These are phyloP conservation scores for Nomia melanderi DNA, from an alignment of 1,140 invertebrate species.

Conservation along the genomic window DNA sequence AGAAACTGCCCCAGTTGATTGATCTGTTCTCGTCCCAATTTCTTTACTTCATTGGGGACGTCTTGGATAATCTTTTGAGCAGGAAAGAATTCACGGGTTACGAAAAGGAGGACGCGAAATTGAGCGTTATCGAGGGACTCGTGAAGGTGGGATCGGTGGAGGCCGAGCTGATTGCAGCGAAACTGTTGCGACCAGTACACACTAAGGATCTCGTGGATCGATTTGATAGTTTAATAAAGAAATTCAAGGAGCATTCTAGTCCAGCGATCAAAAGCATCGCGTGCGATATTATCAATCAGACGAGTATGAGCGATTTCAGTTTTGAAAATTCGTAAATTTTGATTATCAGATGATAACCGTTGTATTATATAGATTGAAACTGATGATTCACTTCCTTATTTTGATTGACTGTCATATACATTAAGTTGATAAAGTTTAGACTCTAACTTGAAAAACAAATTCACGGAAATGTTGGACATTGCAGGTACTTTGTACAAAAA, in stretches of 20 bases:
- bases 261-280: constrained; percentile 30
- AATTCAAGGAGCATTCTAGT: constrained; percentile 38
- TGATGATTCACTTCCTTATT: no score
- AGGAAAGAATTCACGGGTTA: background rate
- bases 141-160: background rate
- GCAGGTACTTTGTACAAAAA: no score
- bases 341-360: no score
- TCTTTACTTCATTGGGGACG: background rate
- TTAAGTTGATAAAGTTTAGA: no score
- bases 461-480: no score
- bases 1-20: constrained; percentile 32
- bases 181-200: constrained; percentile 27
- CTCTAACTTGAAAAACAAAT: no score
- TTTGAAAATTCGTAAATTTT: background rate
- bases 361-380: no score
- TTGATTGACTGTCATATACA: no score
- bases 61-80: background rate
- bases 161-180: constrained; percentile 44
- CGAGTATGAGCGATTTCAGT: background rate
- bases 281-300: constrained; percentile 9
- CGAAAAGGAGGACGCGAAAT: background rate
- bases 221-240: constrained; percentile 39
- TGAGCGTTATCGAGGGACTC: constrained; percentile 47
- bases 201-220: background rate
- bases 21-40: constrained; percentile 31